Evolutionary conservation across 2,888 invertebrate genomes (phyloP), one percentile per base, ranked within the genome.

Genomic region (Rhingia campestris): DNA sequence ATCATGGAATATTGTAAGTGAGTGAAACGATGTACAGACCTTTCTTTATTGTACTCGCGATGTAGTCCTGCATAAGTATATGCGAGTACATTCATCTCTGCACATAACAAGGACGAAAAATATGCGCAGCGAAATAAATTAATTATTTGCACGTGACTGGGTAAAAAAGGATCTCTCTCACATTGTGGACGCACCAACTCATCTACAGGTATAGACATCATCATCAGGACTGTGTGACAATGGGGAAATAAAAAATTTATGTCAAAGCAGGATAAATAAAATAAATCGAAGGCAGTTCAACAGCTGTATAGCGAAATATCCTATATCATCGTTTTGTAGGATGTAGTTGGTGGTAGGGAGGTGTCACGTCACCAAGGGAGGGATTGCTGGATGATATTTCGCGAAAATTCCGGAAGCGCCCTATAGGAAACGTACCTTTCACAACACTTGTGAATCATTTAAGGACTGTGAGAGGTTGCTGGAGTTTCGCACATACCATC

Each of bases 141-240:
- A 69, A 69, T 76, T 76, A 69, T 76, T 69, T 69, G 69, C 61
- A 69, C 76, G 76, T 76, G 76, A 69, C 69, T 54, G 76, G 14
- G 58, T 75, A 76, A 76, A 22, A 22, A 22, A 22, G 22, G 22
- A 22, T 2, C 61, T 61, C 67, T 69, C 69, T 67, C 61, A 53
- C 74, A 58, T 66, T 30, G 47, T 39, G 35, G 9, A 9, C 12
- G 22, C 35, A 4, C 49, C 47, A 22, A 47, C 22, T 47, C 47
- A 47, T 6, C 45, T 14, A 14, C 14, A 47, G 43, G 10, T 56
- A 10, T 51, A 53, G 66, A 66, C 64, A 39, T 64, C 10, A 49
- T 74, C 41, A 30, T 32, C 47, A 30, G 32, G 22, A 33, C 4
- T n/a, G 45, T 33, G 12, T n/a, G n/a, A 37, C 41, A 22, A 14